Percentiles rank a stretch among this genome's conserved stretches.
These are phyloP conservation scores for Baccha elongata DNA, from an alignment of 2,888 invertebrate genomes.

Conservation along the genomic window DNA sequence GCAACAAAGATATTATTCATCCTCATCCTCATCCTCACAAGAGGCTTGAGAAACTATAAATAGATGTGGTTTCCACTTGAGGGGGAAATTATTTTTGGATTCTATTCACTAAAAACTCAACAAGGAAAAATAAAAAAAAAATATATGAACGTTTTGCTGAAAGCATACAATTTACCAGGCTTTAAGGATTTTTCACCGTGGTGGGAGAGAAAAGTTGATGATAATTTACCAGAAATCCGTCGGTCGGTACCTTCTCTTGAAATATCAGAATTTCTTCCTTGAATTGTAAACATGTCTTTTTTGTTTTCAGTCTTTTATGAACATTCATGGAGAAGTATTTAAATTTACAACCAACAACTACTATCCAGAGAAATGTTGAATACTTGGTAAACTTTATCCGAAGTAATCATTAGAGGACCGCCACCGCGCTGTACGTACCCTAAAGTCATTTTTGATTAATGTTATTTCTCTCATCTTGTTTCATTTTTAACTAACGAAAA, in stretches of 20 bases:
- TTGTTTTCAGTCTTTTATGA: background rate
- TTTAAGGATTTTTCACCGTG: background rate
- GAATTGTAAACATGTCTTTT: conserved; percentile 6
- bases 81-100: conserved; percentile 24
- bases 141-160: background rate
- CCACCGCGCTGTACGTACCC: too few species aligned
- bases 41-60: conserved; percentile 14
- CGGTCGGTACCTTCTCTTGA: background rate
- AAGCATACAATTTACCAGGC: too few species aligned
- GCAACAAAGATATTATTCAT: conserved; percentile 10
- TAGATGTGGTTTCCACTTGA: conserved; percentile 17
- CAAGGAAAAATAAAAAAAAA: background rate
- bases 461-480: conserved; percentile 16
- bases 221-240: conserved; percentile 16
- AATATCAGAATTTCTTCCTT: background rate
- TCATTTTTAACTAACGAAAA: conserved; percentile 16
- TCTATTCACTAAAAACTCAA: conserved; percentile 17
- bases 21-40: conserved; percentile 2
- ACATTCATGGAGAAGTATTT: background rate
- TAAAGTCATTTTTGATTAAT: conserved; percentile 25
- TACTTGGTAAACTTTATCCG: background rate
- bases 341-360: conserved; percentile 1
- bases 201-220: background rate
- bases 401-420: conserved; percentile 24
- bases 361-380: background rate